A percentile compares a stretch with the other conserved stretches of the same genome.
Evolutionary conservation across 53 echinoderm and acorn worm genomes (phyloP).

Genomic region (Holothuria leucospilota): DNA sequence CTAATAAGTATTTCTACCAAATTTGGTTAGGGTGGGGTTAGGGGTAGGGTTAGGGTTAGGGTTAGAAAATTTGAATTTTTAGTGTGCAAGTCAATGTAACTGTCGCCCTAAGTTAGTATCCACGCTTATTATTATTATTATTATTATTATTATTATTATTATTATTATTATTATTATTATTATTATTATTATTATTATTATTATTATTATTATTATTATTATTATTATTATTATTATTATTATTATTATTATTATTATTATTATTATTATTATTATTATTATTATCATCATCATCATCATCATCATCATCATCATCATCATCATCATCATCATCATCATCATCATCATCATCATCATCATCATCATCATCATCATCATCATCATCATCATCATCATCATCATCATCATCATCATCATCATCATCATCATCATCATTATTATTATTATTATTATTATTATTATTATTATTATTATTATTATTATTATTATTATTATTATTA

Average conservation of each 20-base stretch:
- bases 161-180: too few species aligned
- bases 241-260: not conserved
- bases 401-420: slow-evolving; percentile 2
- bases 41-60: too few species aligned
- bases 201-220: not conserved
- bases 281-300: not conserved
- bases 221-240: not conserved
- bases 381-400: slow-evolving; percentile 9
- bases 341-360: not conserved
- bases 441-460: not conserved
- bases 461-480: not conserved
- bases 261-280: not conserved
- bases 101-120: too few species aligned
- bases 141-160: too few species aligned
- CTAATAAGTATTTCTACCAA: too few species aligned
- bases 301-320: slow-evolving; percentile 12
- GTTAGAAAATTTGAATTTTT: too few species aligned
- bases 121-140: too few species aligned
- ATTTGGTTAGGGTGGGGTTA: too few species aligned
- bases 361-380: not conserved
- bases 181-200: not conserved
- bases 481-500: not conserved
- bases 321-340: slow-evolving; percentile 1
- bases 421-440: not conserved
- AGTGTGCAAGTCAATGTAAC: too few species aligned